These are phyloP conservation scores for Hoplostethus atlanticus DNA, from an alignment of 2,797 vertebrate genomes.

Conservation along the genomic window DNA sequence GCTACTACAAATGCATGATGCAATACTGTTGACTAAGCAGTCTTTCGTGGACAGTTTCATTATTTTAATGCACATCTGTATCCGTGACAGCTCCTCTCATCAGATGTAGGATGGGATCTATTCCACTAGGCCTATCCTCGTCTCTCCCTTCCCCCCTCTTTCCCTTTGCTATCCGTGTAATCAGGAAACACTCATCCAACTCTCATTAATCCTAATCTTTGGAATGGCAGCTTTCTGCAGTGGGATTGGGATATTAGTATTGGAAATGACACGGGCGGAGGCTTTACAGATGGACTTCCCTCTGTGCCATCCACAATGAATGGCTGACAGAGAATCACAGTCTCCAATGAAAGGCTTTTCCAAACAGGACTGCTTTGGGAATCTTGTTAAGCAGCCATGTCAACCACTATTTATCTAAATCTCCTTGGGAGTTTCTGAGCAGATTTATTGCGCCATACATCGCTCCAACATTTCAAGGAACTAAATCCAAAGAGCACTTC, in stretches of 20 bases:
- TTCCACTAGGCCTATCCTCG: constrained; percentile 19
- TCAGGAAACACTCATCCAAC: constrained; percentile 67
- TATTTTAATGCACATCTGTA: background rate
- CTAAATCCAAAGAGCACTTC: constrained; percentile 11
- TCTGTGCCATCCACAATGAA: constrained; percentile 27
- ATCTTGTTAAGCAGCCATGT: constrained; percentile 26
- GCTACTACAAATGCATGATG: background rate
- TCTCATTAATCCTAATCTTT: constrained; percentile 78
- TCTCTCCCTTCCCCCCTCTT: constrained; percentile 38
- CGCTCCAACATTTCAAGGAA: constrained; percentile 43
- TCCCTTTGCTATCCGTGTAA: constrained; percentile 52
- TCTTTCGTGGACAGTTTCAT: too few species aligned
- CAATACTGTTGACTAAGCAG: background rate
- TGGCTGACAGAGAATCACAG: background rate
- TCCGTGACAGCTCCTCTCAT: constrained; percentile 25
- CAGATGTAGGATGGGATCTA: constrained; percentile 14
- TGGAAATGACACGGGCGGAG: constrained; percentile 62
- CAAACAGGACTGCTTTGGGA: constrained; percentile 38
- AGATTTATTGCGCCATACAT: constrained; percentile 21
- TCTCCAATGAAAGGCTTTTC: constrained; percentile 31
- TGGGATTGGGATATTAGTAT: constrained; percentile 71
- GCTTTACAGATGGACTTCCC: constrained; percentile 60
- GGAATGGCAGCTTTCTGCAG: constrained; percentile 68
- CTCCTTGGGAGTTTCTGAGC: constrained; percentile 5
- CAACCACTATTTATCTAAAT: constrained; percentile 22